phyloP scores from a whole-genome alignment of 2,888 invertebrate species.

The Eupeodes latifasciatus region DNA sequence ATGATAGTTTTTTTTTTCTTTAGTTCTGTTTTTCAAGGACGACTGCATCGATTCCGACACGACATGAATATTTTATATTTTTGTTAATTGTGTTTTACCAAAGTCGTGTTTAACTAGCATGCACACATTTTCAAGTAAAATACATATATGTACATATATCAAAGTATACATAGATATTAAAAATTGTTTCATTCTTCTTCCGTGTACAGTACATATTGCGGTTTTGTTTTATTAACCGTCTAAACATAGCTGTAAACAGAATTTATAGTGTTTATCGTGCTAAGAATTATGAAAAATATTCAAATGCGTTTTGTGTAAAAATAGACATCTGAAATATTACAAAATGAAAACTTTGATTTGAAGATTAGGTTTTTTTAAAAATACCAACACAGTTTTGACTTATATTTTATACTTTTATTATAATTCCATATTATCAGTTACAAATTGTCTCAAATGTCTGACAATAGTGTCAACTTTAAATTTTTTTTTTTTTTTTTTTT shows the following conservation, averaged over 20 bases:
- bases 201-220: constrained; percentile 10
- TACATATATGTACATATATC: not conserved
- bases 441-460: too few species aligned
- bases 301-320: not conserved
- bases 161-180: not conserved
- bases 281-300: not conserved
- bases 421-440: too few species aligned
- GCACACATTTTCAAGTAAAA: constrained; percentile 14
- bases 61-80: constrained; percentile 13
- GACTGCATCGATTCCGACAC: constrained; percentile 35
- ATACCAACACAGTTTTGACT: too few species aligned
- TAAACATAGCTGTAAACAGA: constrained; percentile 40
- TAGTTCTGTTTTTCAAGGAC: constrained; percentile 25
- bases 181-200: constrained; percentile 34
- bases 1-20: not conserved
- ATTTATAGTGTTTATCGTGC: not conserved
- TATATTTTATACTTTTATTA: too few species aligned
- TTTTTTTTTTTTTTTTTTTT: too few species aligned
- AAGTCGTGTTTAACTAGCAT: constrained; percentile 28
- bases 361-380: not conserved
- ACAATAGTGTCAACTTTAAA: too few species aligned
- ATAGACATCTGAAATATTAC: not conserved
- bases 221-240: constrained; percentile 25
- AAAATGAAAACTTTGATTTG: not conserved
- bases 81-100: constrained; percentile 22